phyloP scores from a whole-genome alignment of 2,888 invertebrate species.

The Apamea anceps region DNA sequence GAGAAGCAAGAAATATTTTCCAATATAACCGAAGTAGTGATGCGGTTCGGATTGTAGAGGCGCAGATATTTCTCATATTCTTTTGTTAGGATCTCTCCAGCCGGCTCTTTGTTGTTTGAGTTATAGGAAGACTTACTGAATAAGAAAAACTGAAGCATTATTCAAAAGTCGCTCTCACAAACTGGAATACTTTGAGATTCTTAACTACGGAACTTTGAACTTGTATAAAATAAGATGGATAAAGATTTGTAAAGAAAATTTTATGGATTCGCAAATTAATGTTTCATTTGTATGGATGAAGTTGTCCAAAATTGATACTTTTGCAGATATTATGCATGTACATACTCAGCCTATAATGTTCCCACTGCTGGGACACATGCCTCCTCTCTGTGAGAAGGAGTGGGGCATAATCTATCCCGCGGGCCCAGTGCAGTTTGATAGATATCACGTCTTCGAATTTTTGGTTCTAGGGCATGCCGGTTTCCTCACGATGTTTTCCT shows the following conservation, averaged over 20 bases:
- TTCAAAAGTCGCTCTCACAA: slow-evolving; percentile 76
- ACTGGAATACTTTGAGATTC: slow-evolving; percentile 72
- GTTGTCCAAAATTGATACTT: background rate
- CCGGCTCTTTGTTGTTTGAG: slow-evolving; percentile 86
- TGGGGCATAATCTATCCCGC: no score
- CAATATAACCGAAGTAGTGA: slow-evolving; percentile 84
- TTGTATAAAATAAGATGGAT: slow-evolving; percentile 60
- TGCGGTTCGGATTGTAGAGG: slow-evolving; percentile 83
- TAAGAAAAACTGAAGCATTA: slow-evolving; percentile 84
- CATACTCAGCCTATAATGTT: no score
- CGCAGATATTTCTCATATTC: slow-evolving; percentile 88
- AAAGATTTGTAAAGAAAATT: slow-evolving; percentile 64
- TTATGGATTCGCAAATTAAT: slow-evolving; percentile 53
- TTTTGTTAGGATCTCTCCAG: slow-evolving; percentile 85
- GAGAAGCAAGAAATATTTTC: slow-evolving; percentile 84
- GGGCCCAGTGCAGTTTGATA: no score
- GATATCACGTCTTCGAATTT: no score
- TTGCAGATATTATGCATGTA: background rate
- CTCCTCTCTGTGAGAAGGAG: no score
- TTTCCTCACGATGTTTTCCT: no score
- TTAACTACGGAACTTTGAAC: slow-evolving; percentile 75
- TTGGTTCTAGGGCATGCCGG: no score
- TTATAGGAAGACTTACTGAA: slow-evolving; percentile 83
- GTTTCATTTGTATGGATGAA: slow-evolving; percentile 13
- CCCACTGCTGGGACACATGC: no score